Conservation (phyloP, 2,888 invertebrate genomes). For the Cryptosula pallasiana region DNA sequence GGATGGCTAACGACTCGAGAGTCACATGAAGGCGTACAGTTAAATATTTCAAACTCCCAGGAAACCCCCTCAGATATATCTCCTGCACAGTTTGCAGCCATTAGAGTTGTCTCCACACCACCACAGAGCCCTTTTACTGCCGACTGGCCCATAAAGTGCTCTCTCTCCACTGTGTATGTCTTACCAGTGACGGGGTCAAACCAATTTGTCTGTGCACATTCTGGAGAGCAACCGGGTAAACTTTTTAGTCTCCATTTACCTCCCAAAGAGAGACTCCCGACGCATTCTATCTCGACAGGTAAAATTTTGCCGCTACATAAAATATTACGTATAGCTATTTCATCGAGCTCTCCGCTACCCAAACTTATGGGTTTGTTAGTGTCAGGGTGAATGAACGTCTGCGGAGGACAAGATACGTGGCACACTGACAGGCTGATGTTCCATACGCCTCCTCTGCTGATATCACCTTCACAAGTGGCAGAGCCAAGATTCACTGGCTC, state of each 20-base stretch:
- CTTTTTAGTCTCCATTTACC: background rate
- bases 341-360: background rate
- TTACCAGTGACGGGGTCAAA: background rate
- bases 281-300: background rate
- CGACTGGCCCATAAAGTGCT: background rate
- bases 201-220: background rate
- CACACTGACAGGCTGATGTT: background rate
- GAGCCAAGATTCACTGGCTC: background rate
- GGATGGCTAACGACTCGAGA: background rate
- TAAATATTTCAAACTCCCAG: background rate
- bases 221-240: background rate
- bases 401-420: background rate
- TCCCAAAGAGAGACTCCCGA: background rate
- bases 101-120: background rate
- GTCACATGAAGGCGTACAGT: conserved; percentile 9
- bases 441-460: background rate
- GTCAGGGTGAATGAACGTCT: background rate
- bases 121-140: background rate
- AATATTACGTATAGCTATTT: background rate
- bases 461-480: background rate
- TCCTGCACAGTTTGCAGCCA: background rate
- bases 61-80: background rate
- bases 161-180: background rate
- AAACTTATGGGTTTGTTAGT: background rate
- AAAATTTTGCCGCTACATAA: background rate